A percentile compares a stretch with the other conserved stretches of the same genome.
These are phyloP conservation scores for Channa striata DNA, from an alignment of 2,797 vertebrate genomes.

Conservation along the genomic window DNA sequence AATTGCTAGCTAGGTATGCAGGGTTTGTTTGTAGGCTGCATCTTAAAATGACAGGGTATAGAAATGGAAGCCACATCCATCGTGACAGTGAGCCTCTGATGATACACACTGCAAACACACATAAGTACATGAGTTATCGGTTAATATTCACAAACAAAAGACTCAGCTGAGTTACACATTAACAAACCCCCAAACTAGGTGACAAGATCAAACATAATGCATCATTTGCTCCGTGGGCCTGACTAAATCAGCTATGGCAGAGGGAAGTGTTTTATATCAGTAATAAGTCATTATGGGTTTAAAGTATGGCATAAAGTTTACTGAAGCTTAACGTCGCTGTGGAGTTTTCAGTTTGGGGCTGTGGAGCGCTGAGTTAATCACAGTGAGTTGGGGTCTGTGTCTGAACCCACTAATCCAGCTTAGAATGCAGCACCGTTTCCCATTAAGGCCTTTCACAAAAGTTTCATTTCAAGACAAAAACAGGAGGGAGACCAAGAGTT, in stretches of 20 bases:
- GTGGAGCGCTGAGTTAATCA: not conserved
- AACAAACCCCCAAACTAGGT: constrained; percentile 12
- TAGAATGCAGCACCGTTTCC: not conserved
- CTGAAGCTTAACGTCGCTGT: not conserved
- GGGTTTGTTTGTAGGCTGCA: constrained; percentile 72
- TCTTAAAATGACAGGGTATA: constrained; percentile 55
- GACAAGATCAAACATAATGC: not conserved
- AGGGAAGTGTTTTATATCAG: constrained; percentile 36
- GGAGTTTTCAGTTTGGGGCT: constrained; percentile 12
- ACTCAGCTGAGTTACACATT: constrained; percentile 37
- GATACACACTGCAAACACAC: constrained; percentile 79
- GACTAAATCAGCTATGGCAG: constrained; percentile 36
- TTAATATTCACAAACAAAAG: constrained; percentile 13
- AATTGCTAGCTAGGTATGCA: constrained; percentile 82
- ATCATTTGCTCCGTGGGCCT: constrained; percentile 2
- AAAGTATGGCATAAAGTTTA: not conserved
- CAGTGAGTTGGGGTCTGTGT: not conserved
- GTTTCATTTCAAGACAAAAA: not conserved
- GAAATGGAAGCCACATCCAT: constrained; percentile 78
- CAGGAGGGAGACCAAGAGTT: not conserved
- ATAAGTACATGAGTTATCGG: constrained; percentile 29
- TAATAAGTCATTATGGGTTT: constrained; percentile 5
- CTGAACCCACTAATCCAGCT: not conserved
- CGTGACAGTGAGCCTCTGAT: constrained; percentile 66
- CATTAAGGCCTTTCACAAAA: not conserved